phyloP scores from a whole-genome alignment of 2,113 vertebrate genomes.

The Cryptotis parvus region DNA sequence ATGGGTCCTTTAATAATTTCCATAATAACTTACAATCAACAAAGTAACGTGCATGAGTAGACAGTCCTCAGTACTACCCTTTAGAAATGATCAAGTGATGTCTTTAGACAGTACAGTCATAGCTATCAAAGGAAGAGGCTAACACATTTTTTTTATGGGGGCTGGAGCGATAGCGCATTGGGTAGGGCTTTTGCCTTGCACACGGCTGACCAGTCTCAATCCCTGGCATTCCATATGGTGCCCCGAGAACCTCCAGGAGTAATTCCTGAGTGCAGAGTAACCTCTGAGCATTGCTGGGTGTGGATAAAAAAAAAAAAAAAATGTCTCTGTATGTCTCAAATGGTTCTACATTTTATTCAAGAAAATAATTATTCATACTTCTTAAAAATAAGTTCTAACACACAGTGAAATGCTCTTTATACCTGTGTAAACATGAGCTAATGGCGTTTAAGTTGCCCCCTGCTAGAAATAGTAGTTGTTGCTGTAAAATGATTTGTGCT shows the following conservation, averaged over 20 bases:
- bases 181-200: too few relatives aligned
- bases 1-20: slow-evolving; percentile 17
- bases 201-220: too few relatives aligned
- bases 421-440: neutral
- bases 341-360: neutral
- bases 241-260: too few relatives aligned
- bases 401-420: neutral
- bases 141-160: neutral
- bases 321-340: neutral
- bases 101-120: neutral
- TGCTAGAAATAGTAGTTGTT: slow-evolving; percentile 2
- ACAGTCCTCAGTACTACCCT: neutral
- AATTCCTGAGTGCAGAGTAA: too few relatives aligned
- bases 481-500: neutral
- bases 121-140: neutral
- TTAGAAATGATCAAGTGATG: neutral
- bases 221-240: too few relatives aligned
- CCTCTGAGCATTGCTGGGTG: too few relatives aligned
- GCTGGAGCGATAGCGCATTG: too few relatives aligned
- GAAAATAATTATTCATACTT: neutral
- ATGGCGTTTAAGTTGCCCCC: neutral
- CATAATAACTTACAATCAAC: neutral
- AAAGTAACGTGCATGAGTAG: neutral
- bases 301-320: too few relatives aligned
- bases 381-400: neutral